These are phyloP conservation scores for Harpalus rufipes DNA, from an alignment of 2,888 invertebrate species.

Conservation along the genomic window DNA sequence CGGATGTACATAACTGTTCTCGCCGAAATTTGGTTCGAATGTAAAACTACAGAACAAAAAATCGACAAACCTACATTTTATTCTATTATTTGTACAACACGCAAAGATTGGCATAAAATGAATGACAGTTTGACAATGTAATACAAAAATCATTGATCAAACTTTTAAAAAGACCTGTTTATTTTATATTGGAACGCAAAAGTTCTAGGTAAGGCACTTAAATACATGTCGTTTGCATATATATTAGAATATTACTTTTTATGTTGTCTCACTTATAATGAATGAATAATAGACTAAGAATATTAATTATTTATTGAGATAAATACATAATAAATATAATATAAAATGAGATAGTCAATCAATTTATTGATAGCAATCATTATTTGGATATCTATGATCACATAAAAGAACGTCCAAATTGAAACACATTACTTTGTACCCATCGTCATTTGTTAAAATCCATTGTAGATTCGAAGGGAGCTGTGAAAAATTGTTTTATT, in stretches of 20 bases:
- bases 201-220: neutral
- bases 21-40: conserved; percentile 1
- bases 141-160: conserved; percentile 59
- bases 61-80: conserved; percentile 20
- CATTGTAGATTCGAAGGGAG: conserved; percentile 28
- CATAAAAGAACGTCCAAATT: conserved; percentile 37
- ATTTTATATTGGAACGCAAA: conserved; percentile 52
- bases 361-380: conserved; percentile 48
- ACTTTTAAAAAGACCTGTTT: conserved; percentile 54
- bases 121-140: conserved; percentile 30
- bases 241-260: neutral
- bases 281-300: neutral
- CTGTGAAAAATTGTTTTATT: conserved; percentile 15
- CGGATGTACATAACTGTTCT: conserved; percentile 20
- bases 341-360: neutral
- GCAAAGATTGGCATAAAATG: conserved; percentile 15
- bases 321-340: conserved; percentile 23
- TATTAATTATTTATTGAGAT: neutral
- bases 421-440: conserved; percentile 45
- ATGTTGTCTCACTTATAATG: neutral
- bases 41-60: neutral
- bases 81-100: conserved; percentile 23
- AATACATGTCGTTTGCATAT: conserved; percentile 12
- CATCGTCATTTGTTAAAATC: conserved; percentile 37
- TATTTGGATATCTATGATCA: conserved; percentile 11